Evolutionary conservation across 30 jellyfish, hydroid and myxozoan genomes (phyloP), one percentile per base, ranked within the genome.

Genomic region (Catostylus mosaicus): DNA sequence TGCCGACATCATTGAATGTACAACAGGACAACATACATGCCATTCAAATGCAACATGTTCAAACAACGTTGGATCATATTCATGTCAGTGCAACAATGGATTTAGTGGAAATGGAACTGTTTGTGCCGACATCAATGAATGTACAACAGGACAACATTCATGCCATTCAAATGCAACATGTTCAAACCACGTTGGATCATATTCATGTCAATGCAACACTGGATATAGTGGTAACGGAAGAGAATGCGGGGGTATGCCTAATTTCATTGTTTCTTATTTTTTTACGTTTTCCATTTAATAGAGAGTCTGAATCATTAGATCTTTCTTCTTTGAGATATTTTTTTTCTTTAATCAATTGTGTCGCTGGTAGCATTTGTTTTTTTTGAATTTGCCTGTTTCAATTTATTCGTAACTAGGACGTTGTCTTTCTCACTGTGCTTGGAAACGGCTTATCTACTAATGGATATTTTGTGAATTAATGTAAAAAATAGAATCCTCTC

Each of bases 181-280:
- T 60, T 31, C 67, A 34, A 83, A 83, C 36, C 26, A 32, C n/a
- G 75, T 20, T 52, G 93, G 93, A 18, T 83, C 82, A 20, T 81
- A 40, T n/a, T 19, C 67, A 36, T 81, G 91, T 34, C 35, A n/a
- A 33, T 81, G 91, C 67, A 56, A 68, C 31, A 35, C 36, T 68
- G 93, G 93, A 69, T 83, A 26, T 36, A 54, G 26, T 56, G 93
- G 93, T n/a, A 43, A 83, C 75, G 93, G 93, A 38, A 56, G n/a
- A 19, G n/a, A 23, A 0, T 83, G 93, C 67, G 46, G 20, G 35
- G 93, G 87, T 71, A 61, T 30, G 66, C 56, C 56, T n/a, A n/a
- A n/a, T n/a, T n/a, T n/a, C n/a, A n/a, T n/a, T n/a, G n/a, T n/a
- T n/a, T n/a, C n/a, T n/a, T n/a, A n/a, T n/a, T n/a, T n/a, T n/a